phyloP scores from a whole-genome alignment of 2,797 vertebrate species.

The Anomalospiza imberbis region DNA sequence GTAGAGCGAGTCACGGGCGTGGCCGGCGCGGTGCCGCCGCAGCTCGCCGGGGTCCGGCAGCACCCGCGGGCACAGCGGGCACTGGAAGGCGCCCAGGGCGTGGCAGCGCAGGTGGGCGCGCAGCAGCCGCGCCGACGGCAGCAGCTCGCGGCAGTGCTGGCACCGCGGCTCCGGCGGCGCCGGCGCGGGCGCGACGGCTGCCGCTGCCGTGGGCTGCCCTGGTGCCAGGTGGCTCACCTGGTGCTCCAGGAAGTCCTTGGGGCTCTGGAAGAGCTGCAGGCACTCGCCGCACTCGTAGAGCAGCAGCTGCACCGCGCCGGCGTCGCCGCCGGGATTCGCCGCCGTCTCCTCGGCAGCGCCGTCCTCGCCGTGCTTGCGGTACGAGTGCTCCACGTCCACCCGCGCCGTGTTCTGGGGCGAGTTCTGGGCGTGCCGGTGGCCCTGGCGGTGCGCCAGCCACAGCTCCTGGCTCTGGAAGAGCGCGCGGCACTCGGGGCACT shows the following conservation, averaged over 20 bases:
- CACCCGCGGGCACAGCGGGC: constrained; percentile 61
- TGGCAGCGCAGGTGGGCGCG: constrained; percentile 60
- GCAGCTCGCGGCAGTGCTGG: constrained; percentile 41
- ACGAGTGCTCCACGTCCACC: not conserved
- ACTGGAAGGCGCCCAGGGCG: constrained; percentile 62
- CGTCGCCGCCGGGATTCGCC: too few relatives aligned
- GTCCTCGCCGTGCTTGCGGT: not conserved
- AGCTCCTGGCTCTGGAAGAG: too few relatives aligned
- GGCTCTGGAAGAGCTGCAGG: not conserved
- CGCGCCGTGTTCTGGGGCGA: not conserved
- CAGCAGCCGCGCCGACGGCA: not conserved
- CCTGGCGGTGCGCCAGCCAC: too few relatives aligned
- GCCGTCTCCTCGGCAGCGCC: not conserved
- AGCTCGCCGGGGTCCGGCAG: constrained; percentile 40
- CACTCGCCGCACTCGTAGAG: not conserved
- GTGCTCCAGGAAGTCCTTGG: not conserved
- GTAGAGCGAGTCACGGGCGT: constrained; percentile 73
- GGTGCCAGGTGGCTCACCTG: not conserved
- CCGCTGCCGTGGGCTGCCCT: too few relatives aligned
- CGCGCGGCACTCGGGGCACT: too few relatives aligned
- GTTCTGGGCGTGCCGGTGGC: too few relatives aligned
- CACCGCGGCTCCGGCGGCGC: not conserved
- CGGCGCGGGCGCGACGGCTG: too few relatives aligned
- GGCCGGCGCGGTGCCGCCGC: constrained; percentile 59
- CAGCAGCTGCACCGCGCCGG: not conserved